Evolutionary conservation across 2,113 vertebrate genomes (phyloP), one percentile per base, ranked within the genome.

Genomic region (Syngnathus floridae): DNA sequence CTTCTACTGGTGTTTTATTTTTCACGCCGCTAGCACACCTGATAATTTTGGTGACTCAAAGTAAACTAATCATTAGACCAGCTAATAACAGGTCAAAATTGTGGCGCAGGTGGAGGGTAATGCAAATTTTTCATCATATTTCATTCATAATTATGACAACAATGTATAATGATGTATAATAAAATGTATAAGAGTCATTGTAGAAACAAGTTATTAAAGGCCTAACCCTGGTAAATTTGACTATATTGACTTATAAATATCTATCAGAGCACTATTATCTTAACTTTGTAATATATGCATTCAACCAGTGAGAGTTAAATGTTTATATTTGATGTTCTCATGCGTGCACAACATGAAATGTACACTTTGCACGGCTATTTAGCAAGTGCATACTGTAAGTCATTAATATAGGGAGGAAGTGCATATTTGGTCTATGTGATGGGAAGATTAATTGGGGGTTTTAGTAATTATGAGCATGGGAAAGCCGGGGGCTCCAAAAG

Each of bases 381-480:
- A 78, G 72, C 73, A 71, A 68, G 72, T 41, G 72, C 60, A 79
- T 59, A 66, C 68, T 77, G 73, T 85, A 84, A 87, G 66, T 86
- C 78, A 86, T 85, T 80, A 83, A 81, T 84, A 82, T 67, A 77
- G 78, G 69, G 77, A 82, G 75, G 79, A 82, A 82, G 78, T 86
- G 76, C 86, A 84, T 82, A 86, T 88, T 86, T 85, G 86, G 81
- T 79, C 81, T 80, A 70, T 86, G 85, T 87, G 87, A 88, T 88
- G 83, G 81, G 84, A 90, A 89, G 90, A 91, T 90, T 89, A 90
- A 91, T 90, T 89, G 81, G 79, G 71, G 84, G 75, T 88, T 90
- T 90, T 88, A 83, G 85, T 88, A 86, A 88, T 88, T 89, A 90
- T 89, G 89, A 88, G 82, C 82, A 87, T 87, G 87, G 89, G 84